These are phyloP conservation scores for Tortrix viridana DNA, from an alignment of 2,888 invertebrate species.

Conservation along the genomic window DNA sequence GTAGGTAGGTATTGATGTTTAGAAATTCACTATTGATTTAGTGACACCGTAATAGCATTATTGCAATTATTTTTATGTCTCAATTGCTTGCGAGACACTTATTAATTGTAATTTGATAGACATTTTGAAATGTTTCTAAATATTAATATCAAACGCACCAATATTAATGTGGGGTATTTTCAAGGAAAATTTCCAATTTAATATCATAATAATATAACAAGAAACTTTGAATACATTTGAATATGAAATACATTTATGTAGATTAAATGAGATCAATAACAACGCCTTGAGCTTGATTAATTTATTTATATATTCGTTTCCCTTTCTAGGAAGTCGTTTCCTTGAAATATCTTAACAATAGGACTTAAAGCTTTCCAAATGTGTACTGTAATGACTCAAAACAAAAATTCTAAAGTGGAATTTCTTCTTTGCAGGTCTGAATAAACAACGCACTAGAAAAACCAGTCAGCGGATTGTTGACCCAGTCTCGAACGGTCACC, in stretches of 20 bases:
- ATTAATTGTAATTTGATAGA: neutral
- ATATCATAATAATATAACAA: slow-evolving; percentile 5
- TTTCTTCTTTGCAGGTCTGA: slow-evolving; percentile 70
- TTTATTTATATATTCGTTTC: neutral
- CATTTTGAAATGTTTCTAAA: slow-evolving; percentile 1
- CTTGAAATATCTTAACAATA: neutral
- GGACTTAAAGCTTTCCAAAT: neutral
- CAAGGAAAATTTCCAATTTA: slow-evolving; percentile 29
- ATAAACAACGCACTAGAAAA: slow-evolving; percentile 61
- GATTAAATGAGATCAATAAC: slow-evolving; percentile 20
- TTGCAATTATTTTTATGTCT: slow-evolving; percentile 12
- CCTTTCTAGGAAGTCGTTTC: neutral
- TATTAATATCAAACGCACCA: neutral
- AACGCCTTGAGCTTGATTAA: slow-evolving; percentile 8
- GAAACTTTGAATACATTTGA: slow-evolving; percentile 26
- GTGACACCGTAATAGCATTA: slow-evolving; percentile 23
- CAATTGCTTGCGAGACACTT: slow-evolving; percentile 5
- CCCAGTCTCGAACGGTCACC: slow-evolving; percentile 72
- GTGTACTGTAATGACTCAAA: neutral
- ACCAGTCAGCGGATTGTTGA: slow-evolving; percentile 68
- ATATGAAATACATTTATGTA: slow-evolving; percentile 13
- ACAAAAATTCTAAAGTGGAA: slow-evolving; percentile 38
- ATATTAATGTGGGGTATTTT: slow-evolving; percentile 2
- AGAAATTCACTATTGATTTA: slow-evolving; percentile 37
- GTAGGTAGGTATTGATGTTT: slow-evolving; percentile 36